These are phyloP conservation scores for Gracilinanus agilis DNA, from an alignment of 2,113 vertebrate genomes.

Conservation along the genomic window DNA sequence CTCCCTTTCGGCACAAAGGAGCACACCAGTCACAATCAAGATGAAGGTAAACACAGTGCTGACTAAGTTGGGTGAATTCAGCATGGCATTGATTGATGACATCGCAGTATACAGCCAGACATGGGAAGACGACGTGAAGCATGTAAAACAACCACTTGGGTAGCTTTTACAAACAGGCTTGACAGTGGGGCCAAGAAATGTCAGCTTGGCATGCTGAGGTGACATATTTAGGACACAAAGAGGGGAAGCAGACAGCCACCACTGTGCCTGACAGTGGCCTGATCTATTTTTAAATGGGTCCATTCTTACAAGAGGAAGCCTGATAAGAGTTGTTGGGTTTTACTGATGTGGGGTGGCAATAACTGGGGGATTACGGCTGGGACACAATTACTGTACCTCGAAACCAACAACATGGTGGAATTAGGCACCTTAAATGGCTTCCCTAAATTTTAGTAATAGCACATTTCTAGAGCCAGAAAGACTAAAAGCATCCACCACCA, in stretches of 20 bases:
- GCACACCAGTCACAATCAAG: constrained; percentile 18
- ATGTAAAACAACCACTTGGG: constrained; percentile 64
- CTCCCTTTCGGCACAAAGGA: constrained; percentile 22
- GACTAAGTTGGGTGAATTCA: constrained; percentile 55
- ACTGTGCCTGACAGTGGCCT: neutral
- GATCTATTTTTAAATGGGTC: constrained; percentile 38
- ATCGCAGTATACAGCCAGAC: constrained; percentile 47
- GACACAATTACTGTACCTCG: neutral
- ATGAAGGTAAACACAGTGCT: constrained; percentile 55
- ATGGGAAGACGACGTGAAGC: constrained; percentile 25
- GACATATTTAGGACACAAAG: constrained; percentile 53
- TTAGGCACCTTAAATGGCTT: neutral
- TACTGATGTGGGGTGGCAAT: neutral
- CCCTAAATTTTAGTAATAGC: neutral
- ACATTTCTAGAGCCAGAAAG: neutral
- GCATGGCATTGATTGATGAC: constrained; percentile 73
- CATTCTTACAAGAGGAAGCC: constrained; percentile 17
- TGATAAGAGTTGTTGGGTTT: neutral
- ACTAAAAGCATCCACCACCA: neutral
- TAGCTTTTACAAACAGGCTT: constrained; percentile 62
- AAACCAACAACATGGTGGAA: neutral
- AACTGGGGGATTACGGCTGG: neutral
- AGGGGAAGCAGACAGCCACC: constrained; percentile 26
- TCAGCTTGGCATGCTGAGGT: constrained; percentile 57
- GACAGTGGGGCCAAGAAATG: constrained; percentile 58